Evolutionary conservation across 2,113 vertebrate genomes (phyloP).

Genomic region (Natator depressus): DNA sequence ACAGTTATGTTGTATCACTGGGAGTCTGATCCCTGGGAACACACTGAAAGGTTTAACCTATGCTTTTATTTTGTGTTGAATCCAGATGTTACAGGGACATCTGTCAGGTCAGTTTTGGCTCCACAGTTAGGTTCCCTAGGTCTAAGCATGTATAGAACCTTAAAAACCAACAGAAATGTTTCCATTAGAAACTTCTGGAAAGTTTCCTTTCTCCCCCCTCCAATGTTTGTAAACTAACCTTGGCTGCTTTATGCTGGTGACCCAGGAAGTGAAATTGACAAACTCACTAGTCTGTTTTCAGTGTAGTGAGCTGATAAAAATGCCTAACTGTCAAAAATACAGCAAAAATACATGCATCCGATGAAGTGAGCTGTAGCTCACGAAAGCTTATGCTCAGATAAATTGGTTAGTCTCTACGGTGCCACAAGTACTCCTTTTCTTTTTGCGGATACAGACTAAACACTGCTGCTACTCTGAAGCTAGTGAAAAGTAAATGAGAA

Average conservation of each 20-base stretch:
- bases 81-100: background rate
- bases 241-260: background rate
- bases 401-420: too few species aligned
- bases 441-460: too few species aligned
- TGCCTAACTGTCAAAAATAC: background rate
- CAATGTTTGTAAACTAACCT: background rate
- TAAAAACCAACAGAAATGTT: background rate
- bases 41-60: background rate
- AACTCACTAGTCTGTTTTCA: background rate
- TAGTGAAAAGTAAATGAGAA: background rate
- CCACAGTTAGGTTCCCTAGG: too few species aligned
- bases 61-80: background rate
- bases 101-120: background rate
- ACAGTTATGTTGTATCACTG: background rate
- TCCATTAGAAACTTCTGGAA: background rate
- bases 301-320: background rate
- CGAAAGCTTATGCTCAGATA: too few species aligned
- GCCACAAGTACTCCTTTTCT: too few species aligned
- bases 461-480: too few species aligned
- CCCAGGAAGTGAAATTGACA: background rate
- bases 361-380: too few species aligned
- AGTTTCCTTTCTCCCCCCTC: background rate
- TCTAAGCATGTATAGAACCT: background rate
- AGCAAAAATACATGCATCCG: too few species aligned
- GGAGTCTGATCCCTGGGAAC: background rate